Evolutionary conservation across 2,113 vertebrate species (phyloP).

Genomic region (Progne subis): DNA sequence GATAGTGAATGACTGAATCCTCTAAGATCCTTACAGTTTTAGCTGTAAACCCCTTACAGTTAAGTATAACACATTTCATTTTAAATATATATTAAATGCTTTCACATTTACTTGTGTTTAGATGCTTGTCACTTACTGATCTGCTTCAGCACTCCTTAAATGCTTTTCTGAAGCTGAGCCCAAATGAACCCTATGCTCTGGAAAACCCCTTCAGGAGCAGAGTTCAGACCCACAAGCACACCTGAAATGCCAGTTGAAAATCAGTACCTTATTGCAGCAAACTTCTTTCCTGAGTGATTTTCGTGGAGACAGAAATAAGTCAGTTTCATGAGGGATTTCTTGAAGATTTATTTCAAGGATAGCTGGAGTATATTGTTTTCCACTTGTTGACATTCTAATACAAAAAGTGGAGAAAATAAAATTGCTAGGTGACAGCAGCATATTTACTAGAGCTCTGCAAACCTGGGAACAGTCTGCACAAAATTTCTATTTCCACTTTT

Average conservation of each 20-base stretch:
- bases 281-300: not conserved
- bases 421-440: not conserved
- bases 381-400: not conserved
- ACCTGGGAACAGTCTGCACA: not conserved
- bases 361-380: not conserved
- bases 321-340: not conserved
- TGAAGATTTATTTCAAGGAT: conserved; percentile 9
- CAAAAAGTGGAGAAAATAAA: conserved; percentile 14
- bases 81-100: not conserved
- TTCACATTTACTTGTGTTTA: not conserved
- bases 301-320: not conserved
- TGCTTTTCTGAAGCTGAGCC: not conserved
- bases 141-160: not conserved
- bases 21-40: not conserved
- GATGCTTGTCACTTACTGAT: not conserved
- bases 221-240: not conserved
- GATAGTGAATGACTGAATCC: not conserved
- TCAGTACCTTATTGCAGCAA: not conserved
- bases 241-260: not conserved
- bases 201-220: not conserved
- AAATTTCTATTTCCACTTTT: not conserved
- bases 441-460: not conserved
- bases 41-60: not conserved
- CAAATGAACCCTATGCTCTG: not conserved
- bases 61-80: not conserved